phyloP scores from a whole-genome alignment of 2,113 vertebrate species.

The Egretta garzetta region DNA sequence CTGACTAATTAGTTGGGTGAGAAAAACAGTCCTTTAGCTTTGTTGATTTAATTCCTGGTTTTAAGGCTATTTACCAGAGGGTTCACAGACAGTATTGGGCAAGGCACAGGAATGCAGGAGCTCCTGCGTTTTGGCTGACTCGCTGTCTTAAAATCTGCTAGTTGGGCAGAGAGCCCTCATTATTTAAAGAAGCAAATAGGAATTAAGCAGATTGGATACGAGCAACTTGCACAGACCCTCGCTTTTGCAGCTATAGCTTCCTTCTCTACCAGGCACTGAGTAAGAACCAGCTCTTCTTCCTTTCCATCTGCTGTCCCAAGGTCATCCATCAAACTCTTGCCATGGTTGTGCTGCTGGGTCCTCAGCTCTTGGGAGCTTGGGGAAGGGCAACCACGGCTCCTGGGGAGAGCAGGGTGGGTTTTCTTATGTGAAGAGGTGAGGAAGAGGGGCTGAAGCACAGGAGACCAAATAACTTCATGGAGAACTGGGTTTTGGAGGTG shows the following conservation, averaged over 20 bases:
- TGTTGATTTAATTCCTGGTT: background rate
- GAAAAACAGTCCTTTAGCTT: background rate
- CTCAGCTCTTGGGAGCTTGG: accelerated
- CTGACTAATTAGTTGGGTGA: background rate
- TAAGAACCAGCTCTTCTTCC: background rate
- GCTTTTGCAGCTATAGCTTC: background rate
- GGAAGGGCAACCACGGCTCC: accelerated
- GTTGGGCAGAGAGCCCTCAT: background rate
- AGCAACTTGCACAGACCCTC: background rate
- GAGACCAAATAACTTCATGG: background rate
- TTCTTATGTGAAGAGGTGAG: background rate
- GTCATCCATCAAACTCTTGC: background rate
- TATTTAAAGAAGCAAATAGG: background rate
- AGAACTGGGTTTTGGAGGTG: accelerated
- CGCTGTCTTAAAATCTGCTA: background rate
- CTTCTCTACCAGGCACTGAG: background rate
- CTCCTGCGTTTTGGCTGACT: background rate
- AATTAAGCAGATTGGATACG: background rate
- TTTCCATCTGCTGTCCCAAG: background rate
- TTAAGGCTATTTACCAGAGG: background rate
- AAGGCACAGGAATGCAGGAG: background rate
- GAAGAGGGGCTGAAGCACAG: background rate
- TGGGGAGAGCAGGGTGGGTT: background rate
- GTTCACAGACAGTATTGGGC: background rate
- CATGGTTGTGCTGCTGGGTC: accelerated